Evolutionary conservation across 2,797 vertebrate species (phyloP), one percentile per base, ranked within the genome.

Genomic region (Hypotaenidia philippensis): DNA sequence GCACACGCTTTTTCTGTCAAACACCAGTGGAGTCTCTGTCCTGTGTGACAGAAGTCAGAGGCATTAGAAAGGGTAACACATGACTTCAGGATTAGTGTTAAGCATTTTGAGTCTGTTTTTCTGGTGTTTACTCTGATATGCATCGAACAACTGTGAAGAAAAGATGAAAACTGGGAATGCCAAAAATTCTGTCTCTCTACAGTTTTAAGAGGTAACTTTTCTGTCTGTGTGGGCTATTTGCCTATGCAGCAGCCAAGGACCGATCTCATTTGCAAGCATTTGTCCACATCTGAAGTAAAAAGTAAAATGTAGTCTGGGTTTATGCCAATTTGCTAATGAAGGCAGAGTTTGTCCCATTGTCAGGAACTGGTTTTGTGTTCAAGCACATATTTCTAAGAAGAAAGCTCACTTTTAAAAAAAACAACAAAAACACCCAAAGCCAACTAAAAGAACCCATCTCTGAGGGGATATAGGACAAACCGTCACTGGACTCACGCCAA

Each of bases 31-130:
- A 81, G 29, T 21, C 9, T 69, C 44, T 36, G 19, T 61, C 25
- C 57, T 63, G 27, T 72, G 31, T 88, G 34, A 52, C 27, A 59
- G 41, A 80, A 85, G 31, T 53, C 53, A 74, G 55, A 86, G 31
- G 31, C 13, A 36, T 82, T 93, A 78, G 14, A 70, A 84, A 72
- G 45, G 0, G 45, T 59, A 79, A 71, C 23, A 53, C 13, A 13
- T 60, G 32, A 49, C 44, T 94, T 92, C 23, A 40, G 59, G 66
- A 93, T 86, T 83, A 83, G 22, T 41, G 10, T 81, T 81, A 77
- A 79, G 34, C 25, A 49, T 83, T 91, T 87, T 72, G 31, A 38
- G 49, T 92, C 40, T 87, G 1, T 59, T 96, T 92, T 89, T 88
- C 45, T 87, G 38, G 31, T 86, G 45, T 57, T 91, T 92, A 64